Evolutionary conservation across 2,888 invertebrate genomes (phyloP), one percentile per base, ranked within the genome.

Genomic region (Spicauda simplicius): DNA sequence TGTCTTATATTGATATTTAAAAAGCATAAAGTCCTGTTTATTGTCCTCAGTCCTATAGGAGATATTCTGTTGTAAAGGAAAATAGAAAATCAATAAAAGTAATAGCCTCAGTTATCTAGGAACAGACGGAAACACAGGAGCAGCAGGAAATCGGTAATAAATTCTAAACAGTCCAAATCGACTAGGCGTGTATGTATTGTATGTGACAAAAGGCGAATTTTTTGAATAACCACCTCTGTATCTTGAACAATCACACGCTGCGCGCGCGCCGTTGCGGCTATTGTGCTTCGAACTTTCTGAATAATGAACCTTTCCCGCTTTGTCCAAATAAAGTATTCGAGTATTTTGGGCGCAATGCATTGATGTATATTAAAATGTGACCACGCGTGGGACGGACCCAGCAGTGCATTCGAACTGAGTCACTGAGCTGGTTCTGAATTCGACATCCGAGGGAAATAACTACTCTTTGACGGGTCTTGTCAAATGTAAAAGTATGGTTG

Each of bases 171-270:
- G 78, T 78, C 81, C 80, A 82, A 84, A 81, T 81, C 76, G 78
- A 83, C 80, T 86, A 88, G 86, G 87, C 85, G 86, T 87, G 86
- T 80, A 85, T 84, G 80, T 68, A 85, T 85, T 84, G 83, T 81
- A 72, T 71, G 70, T 74, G 76, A 88, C 84, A 89, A 90, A 85
- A 85, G 87, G 86, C 83, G 77, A 84, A 82, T 77, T 82, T 85
- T 86, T 85, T 83, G 86, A 88, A 89, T 87, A 85, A 84, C 86
- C 83, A 80, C 83, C 85, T 84, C 80, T 78, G 83, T 86, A 86
- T 89, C 82, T 84, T 84, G 83, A 86, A 90, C 89, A 91, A 91
- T 91, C 90, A 86, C 90, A 90, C 85, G 91, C 91, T 91, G 92
- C 86, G 92, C 88, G 85, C 82, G 85, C 91, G 90, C 86, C 80